Evolutionary conservation across 2,113 vertebrate genomes (phyloP).

Genomic region (Tringa solitaria): DNA sequence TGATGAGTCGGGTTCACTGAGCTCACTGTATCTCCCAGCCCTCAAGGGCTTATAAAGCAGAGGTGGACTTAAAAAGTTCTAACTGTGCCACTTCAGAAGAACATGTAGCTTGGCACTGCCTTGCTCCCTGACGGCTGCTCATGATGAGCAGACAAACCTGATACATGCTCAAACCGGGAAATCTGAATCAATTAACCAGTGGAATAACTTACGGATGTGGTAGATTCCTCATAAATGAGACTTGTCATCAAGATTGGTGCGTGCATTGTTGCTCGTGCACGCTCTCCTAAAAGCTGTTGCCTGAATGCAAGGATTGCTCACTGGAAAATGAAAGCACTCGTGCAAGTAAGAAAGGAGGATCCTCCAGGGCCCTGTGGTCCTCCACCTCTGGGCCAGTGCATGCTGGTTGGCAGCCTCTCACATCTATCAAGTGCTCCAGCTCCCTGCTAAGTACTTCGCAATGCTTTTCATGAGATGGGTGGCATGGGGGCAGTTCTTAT

Average conservation of each 20-base stretch:
- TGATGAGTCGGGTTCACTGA: not conserved
- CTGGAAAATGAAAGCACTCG: not conserved
- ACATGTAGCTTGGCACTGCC: not conserved
- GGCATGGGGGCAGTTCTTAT: not conserved
- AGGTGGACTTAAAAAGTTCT: not conserved
- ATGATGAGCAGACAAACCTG: not conserved
- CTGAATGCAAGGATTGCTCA: not conserved
- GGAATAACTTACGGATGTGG: not conserved
- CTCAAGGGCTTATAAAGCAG: not conserved
- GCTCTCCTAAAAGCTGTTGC: not conserved
- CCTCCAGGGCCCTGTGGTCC: not conserved
- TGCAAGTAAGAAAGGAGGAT: not conserved
- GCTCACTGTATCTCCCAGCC: not conserved
- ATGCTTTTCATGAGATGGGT: not conserved
- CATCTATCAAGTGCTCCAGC: accelerated
- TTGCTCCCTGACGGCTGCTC: not conserved
- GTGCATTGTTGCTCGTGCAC: not conserved
- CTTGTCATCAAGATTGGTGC: not conserved
- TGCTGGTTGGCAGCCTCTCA: not conserved
- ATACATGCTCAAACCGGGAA: not conserved
- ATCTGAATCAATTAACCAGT: not conserved
- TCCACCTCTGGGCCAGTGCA: not conserved
- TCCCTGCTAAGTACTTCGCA: not conserved
- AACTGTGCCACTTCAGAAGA: not conserved
- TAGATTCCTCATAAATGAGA: not conserved